Conservation (phyloP, 2,888 invertebrate genomes). For the Holacanthella duospinosa region DNA sequence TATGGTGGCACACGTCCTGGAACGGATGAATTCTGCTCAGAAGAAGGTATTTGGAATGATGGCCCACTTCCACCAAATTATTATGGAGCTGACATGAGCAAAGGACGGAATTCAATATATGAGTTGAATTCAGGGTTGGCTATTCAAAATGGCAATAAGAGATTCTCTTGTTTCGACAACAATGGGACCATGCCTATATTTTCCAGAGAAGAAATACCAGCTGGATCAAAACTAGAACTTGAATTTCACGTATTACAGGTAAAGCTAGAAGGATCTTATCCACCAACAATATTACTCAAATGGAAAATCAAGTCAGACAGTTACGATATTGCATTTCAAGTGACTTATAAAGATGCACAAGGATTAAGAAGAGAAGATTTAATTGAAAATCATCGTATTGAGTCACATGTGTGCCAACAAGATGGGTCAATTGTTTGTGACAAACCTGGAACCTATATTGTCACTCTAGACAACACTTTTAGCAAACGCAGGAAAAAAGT, state of each 20-base stretch:
- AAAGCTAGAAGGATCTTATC: neutral
- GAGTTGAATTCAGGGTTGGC: neutral
- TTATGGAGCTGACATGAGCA: neutral
- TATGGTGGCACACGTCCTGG: conserved; percentile 9
- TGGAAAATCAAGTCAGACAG: conserved; percentile 13
- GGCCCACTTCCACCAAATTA: conserved; percentile 20
- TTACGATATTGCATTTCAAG: conserved; percentile 13
- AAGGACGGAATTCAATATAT: conserved; percentile 9
- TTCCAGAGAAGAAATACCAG: conserved; percentile 9
- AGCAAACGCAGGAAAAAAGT: conserved; percentile 11
- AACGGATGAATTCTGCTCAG: neutral
- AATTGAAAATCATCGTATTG: conserved; percentile 10
- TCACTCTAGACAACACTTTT: conserved; percentile 16
- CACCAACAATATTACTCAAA: neutral
- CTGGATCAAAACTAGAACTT: conserved; percentile 9
- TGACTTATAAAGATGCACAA: conserved; percentile 6
- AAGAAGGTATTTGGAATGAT: conserved; percentile 14
- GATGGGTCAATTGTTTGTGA: conserved; percentile 13
- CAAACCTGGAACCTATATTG: conserved; percentile 11
- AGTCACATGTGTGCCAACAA: conserved; percentile 10
- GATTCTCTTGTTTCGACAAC: neutral
- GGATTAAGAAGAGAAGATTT: neutral
- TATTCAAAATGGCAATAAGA: neutral
- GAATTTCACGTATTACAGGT: conserved; percentile 6
- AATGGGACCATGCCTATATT: neutral